phyloP scores from a whole-genome alignment of 2,113 vertebrate species.

The Macrotis lagotis region DNA sequence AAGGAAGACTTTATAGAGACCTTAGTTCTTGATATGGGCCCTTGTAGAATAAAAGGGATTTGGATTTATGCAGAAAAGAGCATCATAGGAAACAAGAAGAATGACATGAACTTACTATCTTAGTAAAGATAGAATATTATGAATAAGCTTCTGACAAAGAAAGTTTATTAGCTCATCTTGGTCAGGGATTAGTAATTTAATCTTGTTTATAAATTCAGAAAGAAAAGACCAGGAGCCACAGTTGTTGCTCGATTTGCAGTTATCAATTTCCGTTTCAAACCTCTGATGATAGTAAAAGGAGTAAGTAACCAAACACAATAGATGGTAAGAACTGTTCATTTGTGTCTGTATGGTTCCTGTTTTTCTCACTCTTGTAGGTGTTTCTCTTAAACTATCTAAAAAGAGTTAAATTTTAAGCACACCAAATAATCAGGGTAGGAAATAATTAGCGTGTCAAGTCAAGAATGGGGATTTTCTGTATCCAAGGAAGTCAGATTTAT shows the following conservation, averaged over 20 bases:
- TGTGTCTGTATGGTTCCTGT: neutral
- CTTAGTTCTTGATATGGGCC: neutral
- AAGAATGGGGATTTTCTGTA: neutral
- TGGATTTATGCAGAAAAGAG: neutral
- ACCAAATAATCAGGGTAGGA: neutral
- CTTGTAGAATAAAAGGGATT: neutral
- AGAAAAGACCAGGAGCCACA: neutral
- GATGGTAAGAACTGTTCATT: neutral
- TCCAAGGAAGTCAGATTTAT: slow-evolving; percentile 1
- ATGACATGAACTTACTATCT: neutral
- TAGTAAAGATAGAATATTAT: neutral
- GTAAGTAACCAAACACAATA: neutral
- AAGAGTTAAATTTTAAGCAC: neutral
- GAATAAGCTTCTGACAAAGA: neutral
- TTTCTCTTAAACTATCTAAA: neutral
- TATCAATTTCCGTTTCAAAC: neutral
- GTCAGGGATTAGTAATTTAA: neutral
- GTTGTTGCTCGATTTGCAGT: neutral
- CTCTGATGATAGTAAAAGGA: neutral
- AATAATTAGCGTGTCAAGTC: neutral
- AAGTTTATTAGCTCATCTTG: slow-evolving; percentile 12
- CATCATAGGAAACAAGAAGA: neutral
- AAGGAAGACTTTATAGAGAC: neutral
- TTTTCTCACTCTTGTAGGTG: neutral
- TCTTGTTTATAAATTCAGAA: neutral